phyloP scores from a whole-genome alignment of 2,113 vertebrate species.

The Setophaga kirtlandii region DNA sequence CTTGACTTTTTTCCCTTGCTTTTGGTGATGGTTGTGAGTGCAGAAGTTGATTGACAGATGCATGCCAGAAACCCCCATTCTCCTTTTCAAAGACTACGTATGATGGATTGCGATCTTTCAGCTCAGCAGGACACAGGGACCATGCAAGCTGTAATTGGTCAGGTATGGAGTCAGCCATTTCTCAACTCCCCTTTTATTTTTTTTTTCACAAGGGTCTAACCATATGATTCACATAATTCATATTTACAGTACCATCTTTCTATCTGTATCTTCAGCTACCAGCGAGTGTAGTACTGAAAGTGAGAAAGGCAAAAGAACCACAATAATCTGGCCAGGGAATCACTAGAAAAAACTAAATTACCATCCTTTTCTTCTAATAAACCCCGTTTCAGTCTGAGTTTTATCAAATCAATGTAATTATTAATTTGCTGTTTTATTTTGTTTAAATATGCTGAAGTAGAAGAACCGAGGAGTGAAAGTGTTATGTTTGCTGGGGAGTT shows the following conservation, averaged over 20 bases:
- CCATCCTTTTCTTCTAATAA: slow-evolving; percentile 47
- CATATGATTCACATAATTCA: slow-evolving; percentile 86
- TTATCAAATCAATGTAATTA: slow-evolving; percentile 45
- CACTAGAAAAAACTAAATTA: slow-evolving; percentile 69
- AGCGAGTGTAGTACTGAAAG: slow-evolving; percentile 70
- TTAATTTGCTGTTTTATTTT: slow-evolving; percentile 40
- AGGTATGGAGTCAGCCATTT: slow-evolving; percentile 90
- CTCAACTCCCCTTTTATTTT: slow-evolving; percentile 80
- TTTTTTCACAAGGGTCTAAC: slow-evolving; percentile 77
- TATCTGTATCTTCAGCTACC: slow-evolving; percentile 78
- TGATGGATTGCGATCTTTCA: slow-evolving; percentile 86
- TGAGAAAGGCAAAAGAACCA: slow-evolving; percentile 70
- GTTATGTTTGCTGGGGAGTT: slow-evolving; percentile 50
- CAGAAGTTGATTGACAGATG: slow-evolving; percentile 88
- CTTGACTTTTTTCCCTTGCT: slow-evolving; percentile 83
- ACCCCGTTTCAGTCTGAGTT: slow-evolving; percentile 26
- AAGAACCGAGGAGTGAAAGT: slow-evolving; percentile 58
- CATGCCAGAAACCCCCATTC: slow-evolving; percentile 84
- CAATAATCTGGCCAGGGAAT: slow-evolving; percentile 70
- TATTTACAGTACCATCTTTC: slow-evolving; percentile 84
- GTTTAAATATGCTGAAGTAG: slow-evolving; percentile 61
- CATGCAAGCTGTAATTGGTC: slow-evolving; percentile 88
- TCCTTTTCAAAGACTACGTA: slow-evolving; percentile 86
- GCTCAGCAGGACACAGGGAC: slow-evolving; percentile 85
- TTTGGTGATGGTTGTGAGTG: slow-evolving; percentile 87